Conservation (phyloP, 2,113 vertebrate genomes). For the Tetraodon nigroviridis region DNA sequence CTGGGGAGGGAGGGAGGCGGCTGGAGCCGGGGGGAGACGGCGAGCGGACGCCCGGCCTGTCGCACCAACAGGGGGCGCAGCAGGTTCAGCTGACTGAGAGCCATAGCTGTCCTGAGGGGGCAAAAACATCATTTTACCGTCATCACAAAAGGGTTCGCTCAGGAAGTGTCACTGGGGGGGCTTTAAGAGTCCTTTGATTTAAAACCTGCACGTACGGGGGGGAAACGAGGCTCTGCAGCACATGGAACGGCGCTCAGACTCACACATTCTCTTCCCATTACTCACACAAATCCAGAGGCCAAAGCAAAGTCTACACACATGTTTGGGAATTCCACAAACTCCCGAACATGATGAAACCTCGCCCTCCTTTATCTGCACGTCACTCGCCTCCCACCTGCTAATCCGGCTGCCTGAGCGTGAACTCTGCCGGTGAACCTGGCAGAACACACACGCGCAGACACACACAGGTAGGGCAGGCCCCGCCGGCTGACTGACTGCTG, state of each 20-base stretch:
- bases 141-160: neutral
- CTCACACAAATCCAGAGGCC: neutral
- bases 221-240: neutral
- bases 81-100: conserved; percentile 66
- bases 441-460: conserved; percentile 36
- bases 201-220: neutral
- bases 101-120: conserved; percentile 57
- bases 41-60: conserved; percentile 22
- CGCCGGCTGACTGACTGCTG: conserved; percentile 36
- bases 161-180: too few species aligned
- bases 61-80: conserved; percentile 64
- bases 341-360: conserved; percentile 19
- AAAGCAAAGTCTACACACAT: conserved; percentile 4
- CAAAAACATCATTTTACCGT: neutral
- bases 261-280: conserved; percentile 2
- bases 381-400: conserved; percentile 38
- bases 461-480: conserved; percentile 19
- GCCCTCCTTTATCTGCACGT: conserved; percentile 21
- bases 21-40: neutral
- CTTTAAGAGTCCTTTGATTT: too few species aligned
- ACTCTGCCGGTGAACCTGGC: conserved; percentile 45
- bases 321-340: conserved; percentile 48
- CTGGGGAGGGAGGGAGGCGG: conserved; percentile 16
- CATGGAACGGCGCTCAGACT: neutral
- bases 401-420: conserved; percentile 20